Evolutionary conservation across 2,888 invertebrate genomes (phyloP).

Genomic region (Scotopteryx bipunctaria): DNA sequence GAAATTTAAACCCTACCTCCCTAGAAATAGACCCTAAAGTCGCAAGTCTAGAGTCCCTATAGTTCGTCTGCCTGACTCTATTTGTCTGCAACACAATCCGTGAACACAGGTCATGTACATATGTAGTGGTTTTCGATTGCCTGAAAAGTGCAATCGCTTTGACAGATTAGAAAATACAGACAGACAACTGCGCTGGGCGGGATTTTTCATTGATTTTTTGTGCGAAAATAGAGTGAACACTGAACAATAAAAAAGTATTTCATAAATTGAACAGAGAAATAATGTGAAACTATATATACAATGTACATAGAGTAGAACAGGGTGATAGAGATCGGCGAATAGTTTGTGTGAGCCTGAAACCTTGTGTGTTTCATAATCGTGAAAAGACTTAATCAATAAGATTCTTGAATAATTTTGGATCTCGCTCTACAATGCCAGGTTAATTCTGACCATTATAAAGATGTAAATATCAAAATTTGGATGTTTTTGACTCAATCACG

Average conservation of each 20-base stretch:
- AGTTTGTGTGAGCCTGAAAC: not conserved
- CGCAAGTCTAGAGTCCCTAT: not conserved
- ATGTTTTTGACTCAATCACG: too few relatives aligned
- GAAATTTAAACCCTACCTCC: slow-evolving; percentile 15
- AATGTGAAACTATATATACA: too few relatives aligned
- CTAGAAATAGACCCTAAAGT: slow-evolving; percentile 13
- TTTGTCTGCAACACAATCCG: slow-evolving; percentile 24
- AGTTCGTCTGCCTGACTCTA: slow-evolving; percentile 9
- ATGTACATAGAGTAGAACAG: too few relatives aligned
- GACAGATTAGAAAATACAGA: slow-evolving; percentile 18
- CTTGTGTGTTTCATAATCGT: not conserved
- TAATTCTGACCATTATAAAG: too few relatives aligned
- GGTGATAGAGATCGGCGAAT: not conserved
- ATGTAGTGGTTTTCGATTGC: slow-evolving; percentile 2
- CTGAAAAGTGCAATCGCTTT: slow-evolving; percentile 27
- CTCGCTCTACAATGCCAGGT: too few relatives aligned
- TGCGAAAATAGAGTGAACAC: not conserved
- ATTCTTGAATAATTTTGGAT: too few relatives aligned
- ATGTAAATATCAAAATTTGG: too few relatives aligned
- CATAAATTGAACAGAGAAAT: not conserved
- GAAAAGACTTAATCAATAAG: too few relatives aligned
- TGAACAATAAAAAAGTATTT: not conserved
- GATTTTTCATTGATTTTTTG: not conserved
- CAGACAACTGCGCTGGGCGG: not conserved
- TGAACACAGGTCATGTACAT: slow-evolving; percentile 24